A percentile compares a stretch with the other conserved stretches of the same genome.
Evolutionary conservation across 2,888 invertebrate genomes (phyloP).

Genomic region (Plebejus argus): DNA sequence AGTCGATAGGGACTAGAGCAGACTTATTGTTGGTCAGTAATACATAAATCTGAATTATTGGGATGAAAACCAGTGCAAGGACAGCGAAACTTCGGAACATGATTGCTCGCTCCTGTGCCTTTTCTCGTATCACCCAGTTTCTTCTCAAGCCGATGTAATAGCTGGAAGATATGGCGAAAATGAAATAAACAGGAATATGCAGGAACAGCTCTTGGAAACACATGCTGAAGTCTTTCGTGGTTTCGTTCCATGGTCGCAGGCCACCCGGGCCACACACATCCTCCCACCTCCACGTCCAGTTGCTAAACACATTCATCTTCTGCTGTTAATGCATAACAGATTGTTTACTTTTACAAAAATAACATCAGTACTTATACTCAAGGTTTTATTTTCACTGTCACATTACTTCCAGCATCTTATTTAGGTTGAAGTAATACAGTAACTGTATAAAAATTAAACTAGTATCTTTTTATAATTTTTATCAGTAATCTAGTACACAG

Average conservation of each 20-base stretch:
- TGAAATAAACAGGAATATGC: constrained; percentile 86
- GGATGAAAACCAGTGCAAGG: constrained; percentile 83
- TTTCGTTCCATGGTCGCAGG: constrained; percentile 85
- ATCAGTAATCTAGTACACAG: neutral
- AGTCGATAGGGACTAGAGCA: constrained; percentile 83
- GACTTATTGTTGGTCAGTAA: constrained; percentile 76
- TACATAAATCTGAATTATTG: constrained; percentile 85
- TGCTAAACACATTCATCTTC: constrained; percentile 50
- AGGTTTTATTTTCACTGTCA: neutral
- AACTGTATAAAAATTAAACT: neutral
- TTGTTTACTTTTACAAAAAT: constrained; percentile 25
- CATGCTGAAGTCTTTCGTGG: constrained; percentile 87
- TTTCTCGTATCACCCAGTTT: constrained; percentile 83
- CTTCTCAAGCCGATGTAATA: constrained; percentile 88
- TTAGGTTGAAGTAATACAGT: neutral
- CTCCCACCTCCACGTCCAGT: constrained; percentile 85
- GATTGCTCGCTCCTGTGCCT: constrained; percentile 82
- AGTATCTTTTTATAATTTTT: neutral
- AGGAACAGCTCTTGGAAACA: constrained; percentile 93
- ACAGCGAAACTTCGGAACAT: constrained; percentile 83
- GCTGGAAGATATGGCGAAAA: constrained; percentile 89
- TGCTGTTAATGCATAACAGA: constrained; percentile 1
- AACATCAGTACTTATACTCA: neutral
- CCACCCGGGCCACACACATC: constrained; percentile 88
- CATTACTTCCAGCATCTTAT: neutral